Conservation (phyloP, 2,797 vertebrate genomes). For the Gymnodraco acuticeps region DNA sequence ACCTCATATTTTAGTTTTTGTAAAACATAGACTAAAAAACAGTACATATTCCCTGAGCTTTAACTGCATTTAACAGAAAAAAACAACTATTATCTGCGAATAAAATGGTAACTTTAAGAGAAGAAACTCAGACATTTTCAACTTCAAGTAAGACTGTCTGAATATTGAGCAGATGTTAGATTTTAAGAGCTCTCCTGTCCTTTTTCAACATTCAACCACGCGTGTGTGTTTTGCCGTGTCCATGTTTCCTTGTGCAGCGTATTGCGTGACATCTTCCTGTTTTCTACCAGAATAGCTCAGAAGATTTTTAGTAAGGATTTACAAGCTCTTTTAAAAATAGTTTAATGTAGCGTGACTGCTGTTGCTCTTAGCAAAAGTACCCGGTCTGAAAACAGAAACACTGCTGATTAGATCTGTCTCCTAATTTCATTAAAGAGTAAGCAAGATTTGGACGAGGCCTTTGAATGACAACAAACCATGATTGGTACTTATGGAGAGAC, state of each 20-base stretch:
- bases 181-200: neutral
- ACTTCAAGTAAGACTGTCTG: too few species aligned
- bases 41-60: too few species aligned
- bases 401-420: slow-evolving; percentile 31
- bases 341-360: neutral
- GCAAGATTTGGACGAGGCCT: slow-evolving; percentile 39
- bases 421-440: slow-evolving; percentile 49
- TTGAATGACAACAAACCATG: slow-evolving; percentile 34
- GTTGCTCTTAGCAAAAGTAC: neutral
- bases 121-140: too few species aligned
- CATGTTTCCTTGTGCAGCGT: neutral
- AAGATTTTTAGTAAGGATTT: neutral
- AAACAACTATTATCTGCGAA: too few species aligned
- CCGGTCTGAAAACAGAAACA: slow-evolving; percentile 26
- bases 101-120: too few species aligned
- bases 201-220: neutral
- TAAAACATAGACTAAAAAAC: too few species aligned
- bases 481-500: slow-evolving; percentile 43
- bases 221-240: neutral
- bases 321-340: neutral
- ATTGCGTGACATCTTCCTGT: neutral
- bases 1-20: neutral
- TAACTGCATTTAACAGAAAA: too few species aligned
- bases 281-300: neutral
- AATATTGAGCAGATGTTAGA: too few species aligned